A percentile compares a stretch with the other conserved stretches of the same genome.
These are phyloP conservation scores for Cliona cf. orientalis DNA, from an alignment of 37 sponge, comb jelly and placozoan species.

Conservation along the genomic window DNA sequence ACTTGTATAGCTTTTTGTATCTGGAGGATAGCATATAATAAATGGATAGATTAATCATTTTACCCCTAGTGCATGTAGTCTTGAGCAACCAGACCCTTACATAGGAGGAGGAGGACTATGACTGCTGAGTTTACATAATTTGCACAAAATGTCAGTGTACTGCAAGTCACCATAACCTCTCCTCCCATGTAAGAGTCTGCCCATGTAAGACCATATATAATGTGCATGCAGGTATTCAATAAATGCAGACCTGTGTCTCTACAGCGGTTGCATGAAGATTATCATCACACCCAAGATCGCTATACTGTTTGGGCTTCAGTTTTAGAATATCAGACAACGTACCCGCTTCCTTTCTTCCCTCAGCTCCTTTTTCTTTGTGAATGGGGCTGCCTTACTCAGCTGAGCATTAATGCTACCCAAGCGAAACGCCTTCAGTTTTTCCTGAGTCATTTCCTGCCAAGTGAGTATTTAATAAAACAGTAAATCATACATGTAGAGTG, in stretches of 20 bases:
- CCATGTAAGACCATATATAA: background rate
- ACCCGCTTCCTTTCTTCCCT: constrained; percentile 71
- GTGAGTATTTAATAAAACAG: background rate
- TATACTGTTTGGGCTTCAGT: background rate
- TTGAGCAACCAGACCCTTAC: background rate
- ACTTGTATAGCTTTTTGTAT: too few relatives aligned
- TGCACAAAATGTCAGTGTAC: too few relatives aligned
- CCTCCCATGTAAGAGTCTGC: background rate
- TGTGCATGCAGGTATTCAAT: background rate
- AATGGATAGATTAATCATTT: too few relatives aligned
- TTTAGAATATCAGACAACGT: background rate
- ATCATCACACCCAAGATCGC: too few relatives aligned
- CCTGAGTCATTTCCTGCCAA: constrained; percentile 65
- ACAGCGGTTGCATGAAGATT: too few relatives aligned
- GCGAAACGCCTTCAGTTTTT: constrained; percentile 85
- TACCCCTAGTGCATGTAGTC: background rate
- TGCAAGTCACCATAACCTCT: too few relatives aligned
- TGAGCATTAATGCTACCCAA: constrained; percentile 75
- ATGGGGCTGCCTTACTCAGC: constrained; percentile 42
- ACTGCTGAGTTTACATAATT: background rate
- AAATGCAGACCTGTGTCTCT: too few relatives aligned
- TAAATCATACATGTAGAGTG: background rate
- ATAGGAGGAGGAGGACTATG: background rate
- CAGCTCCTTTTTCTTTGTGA: constrained; percentile 73
- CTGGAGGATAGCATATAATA: too few relatives aligned